phyloP scores from a whole-genome alignment of 2,888 invertebrate genomes.

The Galerucella calmariensis region DNA sequence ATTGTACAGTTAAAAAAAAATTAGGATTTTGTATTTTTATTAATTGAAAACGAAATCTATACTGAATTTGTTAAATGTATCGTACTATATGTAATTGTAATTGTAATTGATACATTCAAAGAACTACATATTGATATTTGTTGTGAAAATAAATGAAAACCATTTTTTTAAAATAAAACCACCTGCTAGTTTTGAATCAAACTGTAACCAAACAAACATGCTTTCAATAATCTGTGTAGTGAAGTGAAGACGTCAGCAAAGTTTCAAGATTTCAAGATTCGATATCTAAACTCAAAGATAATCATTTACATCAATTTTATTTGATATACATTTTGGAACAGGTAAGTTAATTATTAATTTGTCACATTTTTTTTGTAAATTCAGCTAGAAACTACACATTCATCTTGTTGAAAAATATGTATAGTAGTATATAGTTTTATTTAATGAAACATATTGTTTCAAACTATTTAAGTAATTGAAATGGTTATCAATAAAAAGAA shows the following conservation, averaged over 20 bases:
- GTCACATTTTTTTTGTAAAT: background rate
- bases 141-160: too few relatives aligned
- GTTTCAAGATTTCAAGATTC: background rate
- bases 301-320: background rate
- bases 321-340: background rate
- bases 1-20: too few relatives aligned
- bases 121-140: too few relatives aligned
- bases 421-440: background rate
- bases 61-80: too few relatives aligned
- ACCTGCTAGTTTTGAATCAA: background rate
- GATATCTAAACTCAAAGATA: background rate
- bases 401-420: background rate
- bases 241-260: background rate
- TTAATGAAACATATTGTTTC: background rate
- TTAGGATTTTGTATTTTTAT: too few relatives aligned
- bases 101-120: too few relatives aligned
- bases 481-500: too few relatives aligned
- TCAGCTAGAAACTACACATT: background rate
- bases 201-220: too few relatives aligned
- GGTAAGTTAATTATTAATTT: background rate
- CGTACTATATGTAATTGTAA: too few relatives aligned
- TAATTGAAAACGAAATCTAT: too few relatives aligned
- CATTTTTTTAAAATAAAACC: background rate
- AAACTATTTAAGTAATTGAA: background rate
- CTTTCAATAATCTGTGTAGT: background rate